Evolutionary conservation across 2,888 invertebrate species (phyloP).

Genomic region (Noctuana brunneofusca): DNA sequence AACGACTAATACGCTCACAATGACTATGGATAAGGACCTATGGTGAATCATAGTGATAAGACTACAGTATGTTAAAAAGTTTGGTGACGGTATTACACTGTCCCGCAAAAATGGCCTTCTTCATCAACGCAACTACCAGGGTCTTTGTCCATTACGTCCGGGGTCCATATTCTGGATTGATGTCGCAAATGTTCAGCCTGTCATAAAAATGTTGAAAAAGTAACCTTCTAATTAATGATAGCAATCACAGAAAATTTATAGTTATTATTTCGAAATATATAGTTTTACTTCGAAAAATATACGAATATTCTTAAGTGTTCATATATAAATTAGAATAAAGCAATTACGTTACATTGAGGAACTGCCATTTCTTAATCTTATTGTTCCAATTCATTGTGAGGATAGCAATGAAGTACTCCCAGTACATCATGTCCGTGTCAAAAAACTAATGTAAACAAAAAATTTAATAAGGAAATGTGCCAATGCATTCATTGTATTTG

Average conservation of each 20-base stretch:
- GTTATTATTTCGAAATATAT: not conserved
- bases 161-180: slow-evolving; percentile 47
- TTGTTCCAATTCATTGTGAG: slow-evolving; percentile 49
- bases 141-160: slow-evolving; percentile 42
- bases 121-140: slow-evolving; percentile 41
- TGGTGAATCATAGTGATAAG: not conserved
- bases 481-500: slow-evolving; percentile 46
- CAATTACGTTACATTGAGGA: slow-evolving; percentile 55
- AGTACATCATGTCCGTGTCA: slow-evolving; percentile 53
- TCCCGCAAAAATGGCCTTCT: slow-evolving; percentile 45
- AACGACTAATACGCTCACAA: too few relatives aligned
- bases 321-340: not conserved
- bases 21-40: too few relatives aligned
- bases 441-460: slow-evolving; percentile 49
- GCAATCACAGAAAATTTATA: not conserved
- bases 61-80: slow-evolving; percentile 2
- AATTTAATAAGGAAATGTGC: slow-evolving; percentile 51
- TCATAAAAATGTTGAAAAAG: slow-evolving; percentile 17
- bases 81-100: slow-evolving; percentile 54
- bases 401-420: slow-evolving; percentile 54
- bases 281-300: not conserved
- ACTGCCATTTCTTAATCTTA: slow-evolving; percentile 47
- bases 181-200: slow-evolving; percentile 53
- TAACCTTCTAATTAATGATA: not conserved
- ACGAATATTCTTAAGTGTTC: not conserved